Evolutionary conservation across 2,797 vertebrate species (phyloP), one percentile per base, ranked within the genome.

Genomic region (Epinephelus coioides): DNA sequence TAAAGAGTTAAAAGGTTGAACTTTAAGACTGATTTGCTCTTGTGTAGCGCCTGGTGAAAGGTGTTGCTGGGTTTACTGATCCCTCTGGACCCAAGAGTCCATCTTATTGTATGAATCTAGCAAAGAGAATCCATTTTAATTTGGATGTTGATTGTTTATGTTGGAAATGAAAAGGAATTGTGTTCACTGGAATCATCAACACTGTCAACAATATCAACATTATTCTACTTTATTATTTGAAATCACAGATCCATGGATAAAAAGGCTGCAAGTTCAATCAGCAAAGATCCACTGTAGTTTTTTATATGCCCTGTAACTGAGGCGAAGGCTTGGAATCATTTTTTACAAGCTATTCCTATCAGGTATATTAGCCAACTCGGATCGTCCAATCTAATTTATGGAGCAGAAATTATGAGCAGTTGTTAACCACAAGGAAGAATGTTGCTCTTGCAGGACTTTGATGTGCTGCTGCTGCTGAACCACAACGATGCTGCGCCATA

Each of bases 1-100:
- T 81, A 82, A 88, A 86, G 57, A 49, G 64, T 83, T 73, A 69
- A 85, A 88, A 57, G 56, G 83, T 73, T 73, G 49, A 84, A 79
- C 73, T 87, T 73, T 11, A 9, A 50, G 44, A 60, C 72, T 82
- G 11, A 74, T 85, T 73, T 73, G 64, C 56, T 71, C 40, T 57
- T 47, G 56, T 30, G 43, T 71, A 79, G 50, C 7, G 23, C 63
- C 65, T 67, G 27, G 40, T 46, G 46, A 73, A 69, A 84, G 14
- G 19, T 63, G 43, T 19, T 0, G 11, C 54, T 19, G 21, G 66
- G 40, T 82, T 82, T 60, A 67, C 68, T 40, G 53, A 43, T 67
- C 30, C 43, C 25, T 61, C 3, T 38, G 44, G 34, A 68, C 18
- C 54, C 19, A 44, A 49, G 19, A 17, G 40, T 68, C 30, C 30